phyloP scores from a whole-genome alignment of 2,113 vertebrate species.

The Urocolius indicus region DNA sequence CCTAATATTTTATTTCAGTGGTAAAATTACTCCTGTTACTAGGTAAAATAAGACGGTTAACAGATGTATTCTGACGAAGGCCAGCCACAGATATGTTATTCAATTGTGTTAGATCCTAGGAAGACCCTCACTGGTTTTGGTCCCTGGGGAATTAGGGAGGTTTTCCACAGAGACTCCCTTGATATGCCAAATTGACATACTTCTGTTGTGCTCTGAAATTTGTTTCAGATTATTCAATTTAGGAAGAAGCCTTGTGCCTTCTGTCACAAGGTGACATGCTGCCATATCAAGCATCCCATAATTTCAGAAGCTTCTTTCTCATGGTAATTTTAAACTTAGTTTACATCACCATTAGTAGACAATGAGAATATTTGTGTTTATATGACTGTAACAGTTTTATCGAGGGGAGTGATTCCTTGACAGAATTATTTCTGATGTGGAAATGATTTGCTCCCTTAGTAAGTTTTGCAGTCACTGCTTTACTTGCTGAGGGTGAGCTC shows the following conservation, averaged over 20 bases:
- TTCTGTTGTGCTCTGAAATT: not conserved
- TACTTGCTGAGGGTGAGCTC: not conserved
- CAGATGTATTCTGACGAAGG: not conserved
- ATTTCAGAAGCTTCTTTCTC: not conserved
- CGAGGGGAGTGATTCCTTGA: not conserved
- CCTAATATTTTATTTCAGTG: not conserved
- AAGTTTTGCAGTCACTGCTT: not conserved
- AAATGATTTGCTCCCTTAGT: not conserved
- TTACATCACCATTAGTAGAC: not conserved
- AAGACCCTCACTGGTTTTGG: not conserved
- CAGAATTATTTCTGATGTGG: not conserved
- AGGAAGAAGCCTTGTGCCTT: not conserved
- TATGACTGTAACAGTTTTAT: not conserved
- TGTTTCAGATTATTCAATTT: not conserved
- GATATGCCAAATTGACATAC: not conserved
- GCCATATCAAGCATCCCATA: not conserved
- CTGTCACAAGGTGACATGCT: not conserved
- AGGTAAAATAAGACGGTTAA: not conserved
- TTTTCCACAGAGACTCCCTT: not conserved
- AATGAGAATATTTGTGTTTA: not conserved
- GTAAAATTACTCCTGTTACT: not conserved
- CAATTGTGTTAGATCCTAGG: not conserved
- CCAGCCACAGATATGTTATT: not conserved
- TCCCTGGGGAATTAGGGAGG: not conserved
- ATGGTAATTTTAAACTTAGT: not conserved